Percentiles rank a stretch among this genome's conserved stretches.
phyloP scores from a whole-genome alignment of 1,140 invertebrate species.

The Diabrotica undecimpunctata region DNA sequence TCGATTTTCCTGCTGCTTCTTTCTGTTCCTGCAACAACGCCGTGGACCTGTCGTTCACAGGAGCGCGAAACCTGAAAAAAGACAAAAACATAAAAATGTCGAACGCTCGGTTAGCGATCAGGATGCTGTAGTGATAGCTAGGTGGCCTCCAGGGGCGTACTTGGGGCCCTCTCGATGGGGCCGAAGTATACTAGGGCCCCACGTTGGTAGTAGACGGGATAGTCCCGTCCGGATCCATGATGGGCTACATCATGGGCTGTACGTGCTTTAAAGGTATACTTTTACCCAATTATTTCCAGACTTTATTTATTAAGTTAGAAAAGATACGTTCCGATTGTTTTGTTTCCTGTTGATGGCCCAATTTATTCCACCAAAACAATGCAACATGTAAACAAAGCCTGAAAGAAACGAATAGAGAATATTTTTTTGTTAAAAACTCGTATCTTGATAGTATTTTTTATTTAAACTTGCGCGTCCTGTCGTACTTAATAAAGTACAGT shows the following conservation, averaged over 20 bases:
- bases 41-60: slow-evolving; percentile 14
- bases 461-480: no score
- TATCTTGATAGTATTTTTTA: no score
- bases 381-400: no score
- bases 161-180: slow-evolving; percentile 32
- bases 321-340: no score
- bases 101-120: background rate
- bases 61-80: background rate
- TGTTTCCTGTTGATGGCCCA: no score
- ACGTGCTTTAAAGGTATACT: slow-evolving; percentile 79
- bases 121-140: slow-evolving; percentile 16
- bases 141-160: slow-evolving; percentile 34
- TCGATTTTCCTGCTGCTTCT: slow-evolving; percentile 7
- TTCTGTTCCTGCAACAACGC: background rate
- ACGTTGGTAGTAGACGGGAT: slow-evolving; percentile 46
- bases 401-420: no score
- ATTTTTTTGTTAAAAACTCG: no score
- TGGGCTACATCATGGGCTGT: slow-evolving; percentile 87
- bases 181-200: slow-evolving; percentile 47
- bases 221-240: slow-evolving; percentile 59
- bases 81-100: background rate
- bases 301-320: no score
- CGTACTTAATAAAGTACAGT: no score
- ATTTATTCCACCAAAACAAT: no score
- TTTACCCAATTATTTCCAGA: background rate